Evolutionary conservation across 2,888 invertebrate genomes (phyloP).

Genomic region (Melieria picta): DNA sequence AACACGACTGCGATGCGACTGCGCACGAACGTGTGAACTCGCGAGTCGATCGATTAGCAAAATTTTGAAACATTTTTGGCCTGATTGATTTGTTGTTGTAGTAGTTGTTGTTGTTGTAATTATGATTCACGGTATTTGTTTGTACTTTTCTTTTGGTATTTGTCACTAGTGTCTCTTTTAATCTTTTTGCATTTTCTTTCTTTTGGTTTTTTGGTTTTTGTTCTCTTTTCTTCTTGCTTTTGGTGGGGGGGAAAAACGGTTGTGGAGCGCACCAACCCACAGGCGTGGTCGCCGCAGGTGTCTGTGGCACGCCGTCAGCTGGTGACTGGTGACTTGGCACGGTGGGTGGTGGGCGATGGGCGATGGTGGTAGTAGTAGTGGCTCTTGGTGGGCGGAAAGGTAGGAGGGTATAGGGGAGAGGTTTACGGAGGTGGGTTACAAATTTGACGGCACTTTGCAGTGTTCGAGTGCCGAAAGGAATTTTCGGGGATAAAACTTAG

Average conservation of each 20-base stretch:
- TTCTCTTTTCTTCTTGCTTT: background rate
- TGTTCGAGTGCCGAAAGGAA: background rate
- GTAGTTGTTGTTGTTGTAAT: constrained; percentile 45
- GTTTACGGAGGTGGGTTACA: background rate
- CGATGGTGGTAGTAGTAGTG: constrained; percentile 1
- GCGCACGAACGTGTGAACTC: too few species aligned
- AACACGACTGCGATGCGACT: too few species aligned
- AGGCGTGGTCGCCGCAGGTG: background rate
- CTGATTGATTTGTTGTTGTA: constrained; percentile 64
- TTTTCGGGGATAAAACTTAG: background rate
- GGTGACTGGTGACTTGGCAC: background rate
- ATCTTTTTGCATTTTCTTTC: constrained; percentile 16
- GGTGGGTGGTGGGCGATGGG: background rate
- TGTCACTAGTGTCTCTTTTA: constrained; percentile 68
- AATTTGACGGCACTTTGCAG: background rate
- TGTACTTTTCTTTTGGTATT: constrained; percentile 48
- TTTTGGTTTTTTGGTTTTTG: background rate
- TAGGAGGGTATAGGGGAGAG: background rate
- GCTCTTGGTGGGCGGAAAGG: constrained; percentile 2
- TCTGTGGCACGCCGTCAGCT: background rate
- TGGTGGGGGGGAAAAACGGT: background rate
- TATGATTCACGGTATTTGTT: constrained; percentile 42
- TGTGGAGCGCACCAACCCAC: constrained; percentile 13
- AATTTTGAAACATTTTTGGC: constrained; percentile 66
- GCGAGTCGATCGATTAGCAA: background rate